Base-by-base conservation (phyloP, 2,888 invertebrate genomes). In the Leptinotarsa tumamoca region DNA sequence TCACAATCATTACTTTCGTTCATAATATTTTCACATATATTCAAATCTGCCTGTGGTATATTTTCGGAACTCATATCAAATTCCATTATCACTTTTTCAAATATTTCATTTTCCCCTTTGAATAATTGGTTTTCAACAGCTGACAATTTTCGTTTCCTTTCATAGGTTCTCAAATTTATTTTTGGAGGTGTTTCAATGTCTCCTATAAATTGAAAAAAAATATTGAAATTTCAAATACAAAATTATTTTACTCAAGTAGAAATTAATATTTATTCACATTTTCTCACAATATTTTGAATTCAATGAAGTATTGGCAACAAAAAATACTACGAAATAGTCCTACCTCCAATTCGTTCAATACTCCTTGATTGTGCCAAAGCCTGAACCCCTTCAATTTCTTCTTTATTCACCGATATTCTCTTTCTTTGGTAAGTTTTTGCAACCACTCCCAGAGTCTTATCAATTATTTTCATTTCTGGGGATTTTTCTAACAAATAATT, bases 81-180 rank as follows among this genome's bases (percentile, higher is more conserved):
- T 23, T 61, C 61, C 14, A 61, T 61, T 21, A 14, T 27, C 15
- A 5, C 21, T 23, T 21, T 14, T 14, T 61, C 17, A 27, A 15
- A 58, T 7, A 21, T 23, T 23, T 58, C 14, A 21, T 23, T 23
- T 7, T 61, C 61, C 14, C 14, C 21, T 18, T 49, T 56, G 17
- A 54, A 52, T 52, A n/a, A 5, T 27, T 68, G 17, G n/a, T 54
- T 54, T 68, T 13, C 23, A 21, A 54, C 52, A 27, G 15, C 7
- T 18, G 21, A 33, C 14, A 27, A 43, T 4, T 70, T 70, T 49
- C 56, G 54, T 69, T 70, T 70, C 23, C 70, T 70, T 18, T 70
- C 58, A 58, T 70, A 70, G n/a, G 70, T 70, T 61, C 70, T 56
- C 15, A 70, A 33, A 58, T 43, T 49, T 18, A 43, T n/a, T 58